Evolutionary conservation across 2,888 invertebrate species (phyloP).

Genomic region (Drosophila hawaiiensis): DNA sequence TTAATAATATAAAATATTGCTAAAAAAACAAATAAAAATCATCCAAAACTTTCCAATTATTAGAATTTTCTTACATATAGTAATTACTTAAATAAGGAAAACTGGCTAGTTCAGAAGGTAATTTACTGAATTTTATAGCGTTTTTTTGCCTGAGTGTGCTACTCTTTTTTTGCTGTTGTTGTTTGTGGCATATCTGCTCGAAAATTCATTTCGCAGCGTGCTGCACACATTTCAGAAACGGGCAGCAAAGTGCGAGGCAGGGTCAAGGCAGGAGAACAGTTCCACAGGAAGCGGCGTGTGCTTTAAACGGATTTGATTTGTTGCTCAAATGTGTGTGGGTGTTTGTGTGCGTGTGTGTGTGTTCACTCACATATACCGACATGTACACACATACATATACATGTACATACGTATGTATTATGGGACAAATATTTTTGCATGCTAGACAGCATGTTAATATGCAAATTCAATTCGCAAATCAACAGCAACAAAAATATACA

Average conservation of each 20-base stretch:
- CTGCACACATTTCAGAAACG: conserved; percentile 55
- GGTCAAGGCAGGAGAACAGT: neutral
- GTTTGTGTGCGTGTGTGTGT: conserved; percentile 34
- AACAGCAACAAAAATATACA: conserved; percentile 41
- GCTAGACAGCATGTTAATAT: conserved; percentile 50
- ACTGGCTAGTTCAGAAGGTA: accelerated
- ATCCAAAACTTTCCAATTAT: neutral
- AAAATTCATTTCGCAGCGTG: conserved; percentile 70
- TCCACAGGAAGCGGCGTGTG: conserved; percentile 2
- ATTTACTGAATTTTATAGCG: neutral
- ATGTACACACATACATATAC: conserved; percentile 1
- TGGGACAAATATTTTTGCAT: conserved; percentile 45
- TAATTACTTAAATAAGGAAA: neutral
- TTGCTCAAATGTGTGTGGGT: neutral
- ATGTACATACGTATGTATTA: neutral
- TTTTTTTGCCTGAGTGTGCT: conserved; percentile 9
- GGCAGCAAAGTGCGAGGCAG: neutral
- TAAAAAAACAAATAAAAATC: too few relatives aligned
- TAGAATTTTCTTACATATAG: neutral
- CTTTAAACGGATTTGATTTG: conserved; percentile 47
- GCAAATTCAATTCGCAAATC: conserved; percentile 77
- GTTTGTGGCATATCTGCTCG: conserved; percentile 43
- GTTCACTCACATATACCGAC: conserved; percentile 41
- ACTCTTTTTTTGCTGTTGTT: conserved; percentile 20
- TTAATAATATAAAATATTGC: neutral